Base-by-base conservation (phyloP, 1,140 invertebrate species). In the Zaprionus nigranus region DNA sequence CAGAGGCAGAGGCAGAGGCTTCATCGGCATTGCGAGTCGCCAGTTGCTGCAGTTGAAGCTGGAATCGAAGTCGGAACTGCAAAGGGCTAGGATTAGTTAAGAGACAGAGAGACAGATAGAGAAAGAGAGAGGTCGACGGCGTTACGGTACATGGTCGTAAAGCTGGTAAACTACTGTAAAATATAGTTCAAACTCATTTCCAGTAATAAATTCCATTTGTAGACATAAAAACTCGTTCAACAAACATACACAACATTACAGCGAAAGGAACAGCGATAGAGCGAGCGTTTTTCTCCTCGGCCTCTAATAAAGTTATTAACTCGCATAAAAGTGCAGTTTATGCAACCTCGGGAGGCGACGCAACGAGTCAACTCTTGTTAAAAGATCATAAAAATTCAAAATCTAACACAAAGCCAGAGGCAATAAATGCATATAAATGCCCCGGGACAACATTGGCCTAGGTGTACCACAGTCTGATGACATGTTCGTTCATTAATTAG, bases 351-450 rank as follows among this genome's bases (percentile, higher is more conserved):
- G 54, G 30, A 51, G 46, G 20, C 20, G 46, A 22, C 36, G 5
- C 17, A 28, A 17, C 38, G 59, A 59, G 73, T 40, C 20, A 12
- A 22, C 11, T 51, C 84, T 87, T 88, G 84, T 88, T 88, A 88
- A 88, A 87, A 77, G 68, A 43, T 78, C 81, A 87, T 87, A 88
- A 88, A 87, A 88, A 81, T 79, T 87, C 75, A 68, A 78, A 81
- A 88, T 81, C 70, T 88, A 88, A 88, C 83, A 88, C 77, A 56
- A 46, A 51, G 46, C 63, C 30, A 53, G 67, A 28, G 40, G 40
- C 83, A 77, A 87, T 80, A 87, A 83, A 87, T 83, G 84, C 83
- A 83, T 87, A 86, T 87, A 87, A 87, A 87, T 86, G 77, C 72
- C 62, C 24, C 46, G 36, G 63, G 54, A 30, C 56, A 63, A 63